A percentile compares a stretch with the other conserved stretches of the same genome.
These are phyloP conservation scores for Caenorhabditis sp. DNA, from an alignment of 2,888 invertebrate genomes.

Conservation along the genomic window DNA sequence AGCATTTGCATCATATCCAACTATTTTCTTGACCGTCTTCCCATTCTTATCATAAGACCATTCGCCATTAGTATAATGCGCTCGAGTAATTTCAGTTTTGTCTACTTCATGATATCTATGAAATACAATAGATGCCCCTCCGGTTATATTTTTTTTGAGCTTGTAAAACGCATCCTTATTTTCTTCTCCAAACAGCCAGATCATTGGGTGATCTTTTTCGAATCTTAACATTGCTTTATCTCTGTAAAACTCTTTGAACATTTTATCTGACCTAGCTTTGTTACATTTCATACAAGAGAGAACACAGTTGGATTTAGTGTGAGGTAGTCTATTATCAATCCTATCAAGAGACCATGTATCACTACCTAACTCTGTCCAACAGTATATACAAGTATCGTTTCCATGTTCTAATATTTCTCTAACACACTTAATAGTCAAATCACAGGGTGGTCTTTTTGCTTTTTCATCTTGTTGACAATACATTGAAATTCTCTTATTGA, in stretches of 20 bases:
- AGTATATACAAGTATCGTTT: slow-evolving; percentile 56
- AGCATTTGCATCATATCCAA: slow-evolving; percentile 53
- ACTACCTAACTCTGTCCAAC: slow-evolving; percentile 44
- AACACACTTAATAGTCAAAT: slow-evolving; percentile 50
- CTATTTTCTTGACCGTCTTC: slow-evolving; percentile 53
- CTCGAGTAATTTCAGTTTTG: slow-evolving; percentile 55
- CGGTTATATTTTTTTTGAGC: slow-evolving; percentile 56
- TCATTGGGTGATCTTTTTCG: slow-evolving; percentile 55
- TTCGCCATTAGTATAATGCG: slow-evolving; percentile 40
- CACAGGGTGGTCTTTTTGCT: slow-evolving; percentile 40
- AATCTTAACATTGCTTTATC: slow-evolving; percentile 52
- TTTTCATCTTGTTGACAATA: slow-evolving; percentile 54
- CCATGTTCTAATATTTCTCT: slow-evolving; percentile 54
- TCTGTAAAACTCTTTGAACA: slow-evolving; percentile 51
- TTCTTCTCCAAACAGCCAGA: slow-evolving; percentile 56
- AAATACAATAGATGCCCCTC: slow-evolving; percentile 53
- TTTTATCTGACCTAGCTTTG: slow-evolving; percentile 48
- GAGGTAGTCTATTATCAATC: slow-evolving; percentile 48
- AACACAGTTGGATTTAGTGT: slow-evolving; percentile 56
- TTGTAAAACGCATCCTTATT: slow-evolving; percentile 56
- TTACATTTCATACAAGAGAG: slow-evolving; percentile 47
- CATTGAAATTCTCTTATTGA: slow-evolving; percentile 6
- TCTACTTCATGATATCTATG: slow-evolving; percentile 60
- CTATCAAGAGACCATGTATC: slow-evolving; percentile 60
- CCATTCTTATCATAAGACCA: slow-evolving; percentile 50